Evolutionary conservation across 2,888 invertebrate genomes (phyloP).

Genomic region (Drosophila greeni): DNA sequence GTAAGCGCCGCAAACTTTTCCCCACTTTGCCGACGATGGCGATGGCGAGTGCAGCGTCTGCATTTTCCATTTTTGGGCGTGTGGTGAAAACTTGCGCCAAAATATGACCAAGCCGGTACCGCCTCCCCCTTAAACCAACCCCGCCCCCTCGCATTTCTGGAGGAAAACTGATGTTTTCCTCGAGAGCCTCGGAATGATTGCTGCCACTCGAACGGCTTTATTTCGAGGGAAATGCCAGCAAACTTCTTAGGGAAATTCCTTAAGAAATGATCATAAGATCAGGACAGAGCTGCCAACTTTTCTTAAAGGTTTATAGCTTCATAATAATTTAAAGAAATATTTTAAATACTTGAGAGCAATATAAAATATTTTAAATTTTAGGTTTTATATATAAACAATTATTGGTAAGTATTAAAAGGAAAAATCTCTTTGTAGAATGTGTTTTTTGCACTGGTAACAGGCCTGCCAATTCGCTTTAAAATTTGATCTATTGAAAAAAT

Average conservation of each 20-base stretch:
- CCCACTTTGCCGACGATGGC: conserved; percentile 40
- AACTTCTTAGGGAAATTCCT: not conserved
- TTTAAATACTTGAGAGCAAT: not conserved
- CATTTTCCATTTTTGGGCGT: conserved; percentile 48
- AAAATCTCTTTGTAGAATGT: no score
- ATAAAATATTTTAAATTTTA: not conserved
- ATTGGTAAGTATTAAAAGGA: no score
- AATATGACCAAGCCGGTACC: conserved; percentile 48
- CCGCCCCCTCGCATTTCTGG: not conserved
- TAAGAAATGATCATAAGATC: not conserved
- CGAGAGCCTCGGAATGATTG: conserved; percentile 34
- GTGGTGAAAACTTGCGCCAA: conserved; percentile 64
- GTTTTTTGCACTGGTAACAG: no score
- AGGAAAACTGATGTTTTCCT: conserved; percentile 20
- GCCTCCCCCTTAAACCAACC: not conserved
- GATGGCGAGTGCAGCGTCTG: conserved; percentile 40
- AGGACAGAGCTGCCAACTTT: not conserved
- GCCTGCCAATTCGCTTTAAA: no score
- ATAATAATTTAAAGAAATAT: not conserved
- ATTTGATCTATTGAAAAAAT: no score
- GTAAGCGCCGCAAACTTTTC: conserved; percentile 48
- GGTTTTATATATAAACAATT: no score
- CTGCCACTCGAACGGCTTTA: conserved; percentile 30
- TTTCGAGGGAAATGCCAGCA: not conserved
- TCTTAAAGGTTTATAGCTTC: not conserved